A percentile compares a stretch with the other conserved stretches of the same genome.
Conservation (phyloP, 2,113 vertebrate species). For the Trematomus loennbergii region DNA sequence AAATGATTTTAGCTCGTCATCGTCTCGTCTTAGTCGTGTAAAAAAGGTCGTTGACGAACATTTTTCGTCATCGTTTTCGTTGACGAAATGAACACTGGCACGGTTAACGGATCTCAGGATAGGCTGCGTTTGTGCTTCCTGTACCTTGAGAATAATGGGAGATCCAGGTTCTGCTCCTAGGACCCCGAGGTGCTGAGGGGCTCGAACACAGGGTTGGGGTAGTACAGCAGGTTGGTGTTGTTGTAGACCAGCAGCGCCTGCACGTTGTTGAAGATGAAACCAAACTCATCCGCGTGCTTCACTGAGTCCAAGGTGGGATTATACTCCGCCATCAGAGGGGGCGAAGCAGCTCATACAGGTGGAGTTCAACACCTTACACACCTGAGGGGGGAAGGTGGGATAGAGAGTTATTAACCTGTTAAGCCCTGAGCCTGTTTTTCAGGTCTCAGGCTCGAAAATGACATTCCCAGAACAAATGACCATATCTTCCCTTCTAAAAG, state of each 20-base stretch:
- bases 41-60: no score
- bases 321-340: constrained; percentile 90
- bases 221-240: constrained; percentile 97
- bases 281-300: constrained; percentile 95
- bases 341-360: constrained; percentile 93
- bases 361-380: constrained; percentile 91
- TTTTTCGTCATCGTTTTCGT: no score
- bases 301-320: constrained; percentile 88
- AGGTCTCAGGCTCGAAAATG: no score
- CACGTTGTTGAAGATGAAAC: constrained; percentile 98
- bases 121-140: neutral
- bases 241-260: constrained; percentile 95
- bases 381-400: constrained; percentile 73
- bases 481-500: no score
- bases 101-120: no score
- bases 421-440: no score
- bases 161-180: constrained; percentile 97
- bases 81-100: no score
- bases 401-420: no score
- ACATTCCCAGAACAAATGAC: no score
- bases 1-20: no score
- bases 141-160: constrained; percentile 97
- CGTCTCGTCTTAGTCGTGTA: no score
- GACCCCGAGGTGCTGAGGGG: constrained; percentile 89
- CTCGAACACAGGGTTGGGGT: constrained; percentile 96